A percentile compares a stretch with the other conserved stretches of the same genome.
Conservation (phyloP, 2,797 vertebrate genomes). For the Gallinago stenura region DNA sequence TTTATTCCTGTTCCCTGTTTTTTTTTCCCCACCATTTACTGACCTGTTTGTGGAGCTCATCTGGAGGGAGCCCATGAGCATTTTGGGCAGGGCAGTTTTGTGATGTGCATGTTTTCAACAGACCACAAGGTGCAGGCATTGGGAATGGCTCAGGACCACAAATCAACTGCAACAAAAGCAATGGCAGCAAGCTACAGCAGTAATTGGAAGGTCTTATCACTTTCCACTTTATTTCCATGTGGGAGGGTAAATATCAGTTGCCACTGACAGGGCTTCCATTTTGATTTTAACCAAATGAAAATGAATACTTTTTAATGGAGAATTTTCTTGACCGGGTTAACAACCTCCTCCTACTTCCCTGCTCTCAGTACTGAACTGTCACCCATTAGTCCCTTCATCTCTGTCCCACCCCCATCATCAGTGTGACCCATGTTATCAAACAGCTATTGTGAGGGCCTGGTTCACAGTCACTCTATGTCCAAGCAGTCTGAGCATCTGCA, state of each 20-base stretch:
- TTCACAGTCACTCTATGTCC: not conserved
- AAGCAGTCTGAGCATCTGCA: not conserved
- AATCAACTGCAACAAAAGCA: rapidly evolving
- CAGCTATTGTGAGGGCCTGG: rapidly evolving
- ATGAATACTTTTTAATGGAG: not conserved
- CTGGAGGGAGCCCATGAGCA: rapidly evolving
- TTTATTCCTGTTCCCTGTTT: not conserved
- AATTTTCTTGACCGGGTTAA: not conserved
- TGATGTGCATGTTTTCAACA: not conserved
- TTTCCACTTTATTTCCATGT: conserved; percentile 4
- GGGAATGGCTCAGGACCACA: rapidly evolving
- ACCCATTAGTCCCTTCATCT: not conserved
- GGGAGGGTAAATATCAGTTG: not conserved
- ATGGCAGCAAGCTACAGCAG: not conserved
- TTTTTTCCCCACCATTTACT: not conserved
- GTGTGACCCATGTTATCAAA: not conserved
- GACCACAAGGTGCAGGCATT: too few relatives aligned
- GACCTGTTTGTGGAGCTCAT: not conserved
- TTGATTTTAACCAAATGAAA: conserved; percentile 34
- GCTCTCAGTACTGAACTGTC: not conserved
- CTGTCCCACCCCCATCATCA: not conserved
- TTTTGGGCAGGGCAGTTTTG: not conserved
- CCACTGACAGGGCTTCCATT: not conserved
- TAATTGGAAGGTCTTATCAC: not conserved
- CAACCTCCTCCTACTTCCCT: not conserved